phyloP scores from a whole-genome alignment of 2,888 invertebrate species.

The Rhagophthalmus giganteus region DNA sequence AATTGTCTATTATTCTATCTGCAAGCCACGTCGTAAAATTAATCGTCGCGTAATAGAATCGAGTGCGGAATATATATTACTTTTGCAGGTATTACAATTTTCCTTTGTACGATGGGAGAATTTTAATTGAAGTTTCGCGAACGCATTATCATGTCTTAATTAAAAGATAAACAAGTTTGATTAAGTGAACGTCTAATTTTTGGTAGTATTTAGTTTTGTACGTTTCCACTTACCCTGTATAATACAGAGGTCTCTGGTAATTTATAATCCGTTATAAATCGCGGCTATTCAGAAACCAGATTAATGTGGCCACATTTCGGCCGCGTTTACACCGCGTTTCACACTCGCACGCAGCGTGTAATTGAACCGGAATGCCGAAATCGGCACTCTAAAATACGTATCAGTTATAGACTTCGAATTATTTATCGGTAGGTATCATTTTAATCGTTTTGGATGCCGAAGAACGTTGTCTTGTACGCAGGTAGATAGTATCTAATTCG shows the following conservation, averaged over 20 bases:
- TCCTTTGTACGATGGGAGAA: too few relatives aligned
- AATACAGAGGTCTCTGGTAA: constrained; percentile 27
- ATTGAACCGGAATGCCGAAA: constrained; percentile 35
- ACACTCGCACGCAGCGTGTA: constrained; percentile 36
- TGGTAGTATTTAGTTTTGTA: constrained; percentile 12
- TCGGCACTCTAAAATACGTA: constrained; percentile 32
- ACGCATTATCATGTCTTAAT: too few relatives aligned
- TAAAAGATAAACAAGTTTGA: too few relatives aligned
- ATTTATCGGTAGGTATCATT: constrained; percentile 1
- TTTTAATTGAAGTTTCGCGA: too few relatives aligned
- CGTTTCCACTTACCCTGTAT: constrained; percentile 18
- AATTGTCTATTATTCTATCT: neutral
- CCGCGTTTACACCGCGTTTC: constrained; percentile 36
- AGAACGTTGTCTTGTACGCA: neutral
- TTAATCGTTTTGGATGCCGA: neutral
- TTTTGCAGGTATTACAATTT: too few relatives aligned
- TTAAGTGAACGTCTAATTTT: constrained; percentile 5
- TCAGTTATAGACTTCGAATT: neutral
- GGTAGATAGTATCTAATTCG: too few relatives aligned
- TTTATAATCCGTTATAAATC: constrained; percentile 37
- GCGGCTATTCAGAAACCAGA: constrained; percentile 37
- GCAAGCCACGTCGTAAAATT: neutral
- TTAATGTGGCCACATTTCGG: constrained; percentile 39
- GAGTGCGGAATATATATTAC: too few relatives aligned
- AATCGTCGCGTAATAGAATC: too few relatives aligned